These are phyloP conservation scores for Trichacis sp. DNA, from an alignment of 2,888 invertebrate species.

Conservation along the genomic window DNA sequence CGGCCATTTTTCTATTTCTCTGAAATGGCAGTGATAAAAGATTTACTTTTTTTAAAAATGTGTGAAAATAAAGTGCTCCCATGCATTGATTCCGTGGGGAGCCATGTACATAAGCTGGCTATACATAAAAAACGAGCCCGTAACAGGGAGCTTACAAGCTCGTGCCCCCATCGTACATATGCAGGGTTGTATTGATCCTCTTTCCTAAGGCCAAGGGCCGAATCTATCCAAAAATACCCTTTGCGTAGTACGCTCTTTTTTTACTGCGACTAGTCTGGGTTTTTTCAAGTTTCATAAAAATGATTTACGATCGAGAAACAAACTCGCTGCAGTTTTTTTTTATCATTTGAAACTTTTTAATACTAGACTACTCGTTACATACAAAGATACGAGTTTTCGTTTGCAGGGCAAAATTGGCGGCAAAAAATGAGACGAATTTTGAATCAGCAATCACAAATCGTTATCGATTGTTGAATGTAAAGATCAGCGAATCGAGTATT, in stretches of 20 bases:
- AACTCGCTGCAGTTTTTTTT: background rate
- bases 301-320: background rate
- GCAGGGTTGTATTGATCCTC: background rate
- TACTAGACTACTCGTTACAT: too few relatives aligned
- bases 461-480: background rate
- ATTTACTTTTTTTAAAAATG: background rate
- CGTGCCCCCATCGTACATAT: background rate
- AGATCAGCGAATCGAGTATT: background rate
- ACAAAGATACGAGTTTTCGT: too few relatives aligned
- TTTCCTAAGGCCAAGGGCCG: background rate
- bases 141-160: background rate
- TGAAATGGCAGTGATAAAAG: slow-evolving; percentile 1
- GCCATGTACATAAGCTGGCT: too few relatives aligned
- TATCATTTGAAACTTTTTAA: too few relatives aligned
- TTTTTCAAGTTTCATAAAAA: background rate
- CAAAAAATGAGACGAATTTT: too few relatives aligned
- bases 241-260: background rate
- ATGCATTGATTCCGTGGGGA: background rate
- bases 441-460: too few relatives aligned
- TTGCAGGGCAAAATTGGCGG: too few relatives aligned
- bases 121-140: background rate
- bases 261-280: background rate
- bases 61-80: background rate
- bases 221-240: background rate
- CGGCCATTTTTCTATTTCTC: slow-evolving; percentile 68